phyloP scores from a whole-genome alignment of 2,113 vertebrate genomes.

The Chelonoidis abingdonii region DNA sequence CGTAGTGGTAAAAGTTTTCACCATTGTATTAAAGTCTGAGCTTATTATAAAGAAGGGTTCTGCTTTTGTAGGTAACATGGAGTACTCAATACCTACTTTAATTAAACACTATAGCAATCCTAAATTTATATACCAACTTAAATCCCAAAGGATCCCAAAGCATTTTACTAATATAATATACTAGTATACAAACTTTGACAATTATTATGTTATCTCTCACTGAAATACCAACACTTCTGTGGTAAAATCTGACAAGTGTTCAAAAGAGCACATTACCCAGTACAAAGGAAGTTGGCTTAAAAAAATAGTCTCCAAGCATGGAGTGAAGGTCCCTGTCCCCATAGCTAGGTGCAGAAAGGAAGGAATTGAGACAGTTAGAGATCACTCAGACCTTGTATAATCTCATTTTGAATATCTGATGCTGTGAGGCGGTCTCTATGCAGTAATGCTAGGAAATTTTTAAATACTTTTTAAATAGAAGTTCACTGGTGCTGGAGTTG shows the following conservation, averaged over 20 bases:
- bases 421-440: neutral
- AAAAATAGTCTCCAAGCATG: neutral
- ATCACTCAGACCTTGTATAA: neutral
- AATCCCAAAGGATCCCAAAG: slow-evolving; percentile 17
- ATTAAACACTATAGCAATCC: neutral
- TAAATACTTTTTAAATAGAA: neutral
- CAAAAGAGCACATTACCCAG: neutral
- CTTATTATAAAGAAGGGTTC: neutral
- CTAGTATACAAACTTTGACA: slow-evolving; percentile 26
- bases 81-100: neutral
- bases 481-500: neutral
- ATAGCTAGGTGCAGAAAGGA: neutral
- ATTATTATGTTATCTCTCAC: neutral
- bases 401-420: slow-evolving; percentile 1
- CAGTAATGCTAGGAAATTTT: neutral
- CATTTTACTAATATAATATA: slow-evolving; percentile 1
- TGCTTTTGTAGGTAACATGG: neutral
- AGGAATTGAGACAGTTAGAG: neutral
- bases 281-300: neutral
- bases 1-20: neutral
- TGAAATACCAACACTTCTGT: neutral
- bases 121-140: neutral
- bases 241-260: neutral
- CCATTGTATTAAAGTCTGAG: neutral
- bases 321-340: neutral